Percentiles rank a stretch among this genome's conserved stretches.
Evolutionary conservation across 37 sponge, comb jelly and placozoan species (phyloP).

Genomic region (Hexactinellida sp.): DNA sequence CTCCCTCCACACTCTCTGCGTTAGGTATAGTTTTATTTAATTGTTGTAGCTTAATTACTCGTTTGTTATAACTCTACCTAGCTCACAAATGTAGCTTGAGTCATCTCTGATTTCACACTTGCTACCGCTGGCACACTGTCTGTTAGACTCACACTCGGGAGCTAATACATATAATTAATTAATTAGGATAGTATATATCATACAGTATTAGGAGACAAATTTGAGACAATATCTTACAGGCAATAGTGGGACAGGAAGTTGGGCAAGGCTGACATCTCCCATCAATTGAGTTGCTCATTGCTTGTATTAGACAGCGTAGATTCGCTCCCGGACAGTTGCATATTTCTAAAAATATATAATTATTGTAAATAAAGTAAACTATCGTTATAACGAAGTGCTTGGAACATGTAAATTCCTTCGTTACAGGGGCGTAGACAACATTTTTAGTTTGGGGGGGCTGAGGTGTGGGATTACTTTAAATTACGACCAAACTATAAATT

Average conservation of each 20-base stretch:
- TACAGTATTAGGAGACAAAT: no score
- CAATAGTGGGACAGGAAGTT: background rate
- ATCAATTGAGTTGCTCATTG: background rate
- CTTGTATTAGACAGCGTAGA: background rate
- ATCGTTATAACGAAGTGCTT: no score
- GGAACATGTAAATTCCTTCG: no score
- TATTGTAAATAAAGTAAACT: no score
- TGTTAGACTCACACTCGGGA: background rate
- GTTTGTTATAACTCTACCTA: background rate
- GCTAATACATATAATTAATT: background rate
- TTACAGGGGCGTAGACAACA: no score
- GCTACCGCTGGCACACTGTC: background rate
- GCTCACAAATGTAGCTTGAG: background rate
- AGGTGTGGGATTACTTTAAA: no score
- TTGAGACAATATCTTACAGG: no score
- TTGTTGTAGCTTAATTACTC: no score
- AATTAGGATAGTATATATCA: background rate
- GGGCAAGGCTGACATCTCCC: background rate
- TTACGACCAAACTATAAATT: no score
- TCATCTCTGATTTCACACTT: constrained; percentile 10
- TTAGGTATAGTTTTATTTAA: no score
- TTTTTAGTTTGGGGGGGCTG: no score
- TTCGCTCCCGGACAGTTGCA: background rate
- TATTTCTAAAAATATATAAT: background rate
- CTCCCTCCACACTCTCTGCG: background rate